Base-by-base conservation (phyloP, 2,888 invertebrate genomes). In the Drosophila antonietae region DNA sequence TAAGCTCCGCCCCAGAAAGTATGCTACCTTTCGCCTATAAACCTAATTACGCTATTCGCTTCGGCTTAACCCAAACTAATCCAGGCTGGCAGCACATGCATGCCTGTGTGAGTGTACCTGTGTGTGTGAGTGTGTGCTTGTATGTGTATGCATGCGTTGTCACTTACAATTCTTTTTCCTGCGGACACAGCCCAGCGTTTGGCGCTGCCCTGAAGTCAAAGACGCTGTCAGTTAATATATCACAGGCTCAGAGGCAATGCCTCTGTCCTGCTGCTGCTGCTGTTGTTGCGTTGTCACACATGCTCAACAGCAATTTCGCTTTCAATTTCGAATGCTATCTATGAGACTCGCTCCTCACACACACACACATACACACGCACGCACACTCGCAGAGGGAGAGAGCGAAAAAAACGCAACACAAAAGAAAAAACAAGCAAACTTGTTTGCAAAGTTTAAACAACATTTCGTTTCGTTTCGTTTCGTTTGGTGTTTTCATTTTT, bases 301-400 rank as follows among this genome's bases (percentile, higher is more conserved):
- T 88, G 89, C 81, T 87, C 87, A 75, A 73, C 89, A 56, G 73
- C 80, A 86, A 89, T 90, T 89, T 89, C 90, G 90, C 89, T 89
- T 89, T 89, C 89, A 90, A 89, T 90, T 89, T 90, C 90, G 78
- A 79, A 88, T 89, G 89, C 84, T 78, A 88, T 86, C 88, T 88
- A 82, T 84, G 73, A 87, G 78, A 80, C 71, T 73, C 23, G 88
- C 76, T 46, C 60, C 75, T 62, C 73, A 39, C 55, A 44, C 59
- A 66, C 43, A 53, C 53, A 57, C 46, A 49, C 49, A 43, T 31
- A 60, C 43, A 52, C 39, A 12, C 52, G 0, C 33, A 52, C 18
- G 2, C 10, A 51, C 23, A 47, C 28, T 15, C 41, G 37, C 3
- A 49, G 28, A 20, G 20, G 2, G 20, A 49, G 49, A n/a, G 49